Evolutionary conservation across 1,140 invertebrate genomes (phyloP).

Genomic region (Ephestia elutella): DNA sequence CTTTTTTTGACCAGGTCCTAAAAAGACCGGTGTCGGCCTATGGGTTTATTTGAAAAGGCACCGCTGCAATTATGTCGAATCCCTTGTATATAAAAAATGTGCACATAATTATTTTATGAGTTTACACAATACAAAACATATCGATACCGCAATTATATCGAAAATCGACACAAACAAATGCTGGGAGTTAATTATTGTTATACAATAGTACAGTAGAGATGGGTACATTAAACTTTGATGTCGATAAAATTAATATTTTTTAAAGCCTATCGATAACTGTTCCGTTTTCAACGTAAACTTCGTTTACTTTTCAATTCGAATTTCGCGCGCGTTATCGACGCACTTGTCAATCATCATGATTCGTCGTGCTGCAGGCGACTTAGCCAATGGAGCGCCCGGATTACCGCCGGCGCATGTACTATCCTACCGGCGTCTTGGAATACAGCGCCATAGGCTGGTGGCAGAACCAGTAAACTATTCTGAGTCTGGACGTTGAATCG

Average conservation of each 20-base stretch:
- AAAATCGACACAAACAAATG: constrained; percentile 54
- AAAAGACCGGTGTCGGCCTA: constrained; percentile 33
- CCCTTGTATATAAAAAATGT: constrained; percentile 36
- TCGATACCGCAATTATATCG: constrained; percentile 55
- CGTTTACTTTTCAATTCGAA: too few species aligned
- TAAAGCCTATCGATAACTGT: too few species aligned
- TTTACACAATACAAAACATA: constrained; percentile 56
- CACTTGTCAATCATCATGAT: too few species aligned
- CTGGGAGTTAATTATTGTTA: constrained; percentile 42
- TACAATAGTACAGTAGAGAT: constrained; percentile 21
- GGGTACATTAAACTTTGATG: constrained; percentile 7
- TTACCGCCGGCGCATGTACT: too few species aligned
- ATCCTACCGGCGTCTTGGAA: too few species aligned
- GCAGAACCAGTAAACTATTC: too few species aligned
- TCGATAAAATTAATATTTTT: not conserved
- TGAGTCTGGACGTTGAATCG: too few species aligned
- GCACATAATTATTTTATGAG: constrained; percentile 65
- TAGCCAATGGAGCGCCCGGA: too few species aligned
- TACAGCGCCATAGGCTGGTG: too few species aligned
- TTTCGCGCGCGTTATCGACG: too few species aligned
- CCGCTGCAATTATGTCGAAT: constrained; percentile 44
- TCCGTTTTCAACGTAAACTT: too few species aligned
- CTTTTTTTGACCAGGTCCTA: constrained; percentile 32
- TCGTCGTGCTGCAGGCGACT: too few species aligned
- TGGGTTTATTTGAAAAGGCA: constrained; percentile 34